phyloP scores from a whole-genome alignment of 2,113 vertebrate genomes.

The Tursiops truncatus region DNA sequence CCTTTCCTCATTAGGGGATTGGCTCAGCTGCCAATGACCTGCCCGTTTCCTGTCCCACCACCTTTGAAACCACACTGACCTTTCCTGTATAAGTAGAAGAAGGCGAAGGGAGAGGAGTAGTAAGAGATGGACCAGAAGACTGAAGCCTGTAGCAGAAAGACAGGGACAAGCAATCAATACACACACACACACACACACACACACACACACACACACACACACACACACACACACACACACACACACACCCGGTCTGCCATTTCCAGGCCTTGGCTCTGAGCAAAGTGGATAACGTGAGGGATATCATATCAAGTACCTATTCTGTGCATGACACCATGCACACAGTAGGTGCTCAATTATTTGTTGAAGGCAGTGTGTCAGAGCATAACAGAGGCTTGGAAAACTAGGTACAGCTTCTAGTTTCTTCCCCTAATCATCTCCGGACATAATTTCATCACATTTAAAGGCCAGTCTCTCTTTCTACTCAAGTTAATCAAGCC shows the following conservation, averaged over 20 bases:
- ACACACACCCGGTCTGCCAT: neutral
- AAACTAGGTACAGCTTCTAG: neutral
- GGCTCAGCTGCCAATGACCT: neutral
- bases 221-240: no score
- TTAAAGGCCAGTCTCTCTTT: slow-evolving; percentile 13
- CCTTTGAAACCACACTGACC: slow-evolving; percentile 82
- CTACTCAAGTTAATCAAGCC: slow-evolving; percentile 29
- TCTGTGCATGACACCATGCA: neutral
- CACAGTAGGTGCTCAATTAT: neutral
- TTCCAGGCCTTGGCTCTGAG: slow-evolving; percentile 29
- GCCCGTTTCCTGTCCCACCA: slow-evolving; percentile 33
- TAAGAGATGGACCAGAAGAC: slow-evolving; percentile 93
- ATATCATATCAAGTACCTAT: neutral
- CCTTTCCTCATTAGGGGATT: neutral
- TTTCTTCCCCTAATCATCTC: neutral
- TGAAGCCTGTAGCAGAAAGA: slow-evolving; percentile 87
- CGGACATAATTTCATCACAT: neutral
- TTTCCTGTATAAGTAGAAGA: slow-evolving; percentile 95
- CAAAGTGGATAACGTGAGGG: neutral
- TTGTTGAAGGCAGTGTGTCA: neutral
- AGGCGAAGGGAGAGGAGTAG: slow-evolving; percentile 92
- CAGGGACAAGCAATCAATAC: slow-evolving; percentile 47
- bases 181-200: neutral
- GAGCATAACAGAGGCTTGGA: neutral
- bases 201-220: neutral